These are phyloP conservation scores for Mantis religiosa DNA, from an alignment of 2,888 invertebrate genomes.

Conservation along the genomic window DNA sequence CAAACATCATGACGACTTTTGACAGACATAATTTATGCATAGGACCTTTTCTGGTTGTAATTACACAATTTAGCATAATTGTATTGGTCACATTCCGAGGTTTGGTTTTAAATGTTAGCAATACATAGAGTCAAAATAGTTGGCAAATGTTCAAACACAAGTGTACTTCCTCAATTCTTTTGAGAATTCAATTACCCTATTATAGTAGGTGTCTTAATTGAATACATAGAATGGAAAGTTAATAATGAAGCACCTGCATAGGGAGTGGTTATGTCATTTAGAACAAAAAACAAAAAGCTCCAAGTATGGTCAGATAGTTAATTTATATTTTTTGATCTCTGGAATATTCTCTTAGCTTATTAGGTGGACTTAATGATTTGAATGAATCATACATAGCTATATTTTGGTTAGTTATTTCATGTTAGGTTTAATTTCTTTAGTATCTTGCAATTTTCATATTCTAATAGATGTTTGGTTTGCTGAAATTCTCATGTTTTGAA, in stretches of 20 bases:
- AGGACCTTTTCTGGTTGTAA: neutral
- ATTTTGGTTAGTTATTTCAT: too few relatives aligned
- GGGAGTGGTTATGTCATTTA: neutral
- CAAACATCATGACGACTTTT: conserved; percentile 24
- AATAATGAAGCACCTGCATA: neutral
- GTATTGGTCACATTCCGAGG: conserved; percentile 7
- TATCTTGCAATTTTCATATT: neutral
- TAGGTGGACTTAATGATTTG: too few relatives aligned
- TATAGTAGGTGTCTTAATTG: neutral
- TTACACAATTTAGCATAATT: conserved; percentile 4
- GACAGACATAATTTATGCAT: neutral
- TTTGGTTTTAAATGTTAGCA: neutral
- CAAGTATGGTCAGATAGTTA: too few relatives aligned
- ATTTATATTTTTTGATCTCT: too few relatives aligned
- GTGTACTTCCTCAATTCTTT: neutral
- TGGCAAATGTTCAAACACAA: neutral
- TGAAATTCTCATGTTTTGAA: neutral
- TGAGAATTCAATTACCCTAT: neutral
- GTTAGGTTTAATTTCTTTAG: neutral
- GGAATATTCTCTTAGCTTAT: too few relatives aligned
- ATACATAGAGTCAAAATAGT: neutral
- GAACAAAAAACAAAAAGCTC: neutral
- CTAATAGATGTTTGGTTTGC: neutral
- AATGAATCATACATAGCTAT: too few relatives aligned
- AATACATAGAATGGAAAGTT: neutral